Evolutionary conservation across 2,113 vertebrate genomes (phyloP), one percentile per base, ranked within the genome.

Genomic region (Brienomyrus longianalis): DNA sequence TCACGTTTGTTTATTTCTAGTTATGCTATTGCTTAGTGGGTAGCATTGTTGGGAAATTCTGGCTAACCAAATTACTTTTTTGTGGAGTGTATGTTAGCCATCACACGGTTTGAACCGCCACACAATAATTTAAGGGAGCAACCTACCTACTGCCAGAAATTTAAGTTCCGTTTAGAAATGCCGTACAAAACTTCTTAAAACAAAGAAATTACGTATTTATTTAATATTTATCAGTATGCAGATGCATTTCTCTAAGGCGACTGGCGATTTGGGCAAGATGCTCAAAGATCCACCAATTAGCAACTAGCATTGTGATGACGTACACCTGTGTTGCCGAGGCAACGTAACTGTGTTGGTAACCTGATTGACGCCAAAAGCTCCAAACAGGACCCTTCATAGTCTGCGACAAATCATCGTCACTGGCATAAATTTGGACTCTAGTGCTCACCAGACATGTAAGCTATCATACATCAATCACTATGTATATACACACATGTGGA

Each of bases 321-420:
- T 51, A 9, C 19, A 15, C 56, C 83, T 43, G 11, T 83, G 93
- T 95, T 87, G 90, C 90, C 94, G 93, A 10, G 93, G 93, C 86
- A 91, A 95, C 94, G 74, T 10, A 5, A 47, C 85, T 92, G 92
- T 48, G 91, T 92, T 90, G 84, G 91, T 39, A 94, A 95, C 94
- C n/a, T 31, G 21, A 47, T 23, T 88, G 92, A 95, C 93, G 90
- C 91, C 89, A 5, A 87, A 91, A 89, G 74, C 39, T 91, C 89
- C 90, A 88, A 91, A 80, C 47, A 83, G 39, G 35, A 27, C 17
- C 74, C 77, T 86, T 56, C 84, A 88, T 88, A 89, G 70, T 10
- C 80, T 74, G 47, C 84, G n/a, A 77, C 85, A 83, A 90, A 87
- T 90, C 6, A 31, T 5, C 50, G 21, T 47, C 66, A 74, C 70